phyloP scores from a whole-genome alignment of 1,140 invertebrate genomes.

The roundworm (Caenorhabditis elegans) region WBcel235 BX284603.4:3635501-3636000 shows the following conservation, averaged over 20 bases:
- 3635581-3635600: too few species aligned
- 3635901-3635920: not conserved
- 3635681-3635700: too few species aligned
- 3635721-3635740: too few species aligned
- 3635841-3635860: not conserved
- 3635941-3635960: not conserved
- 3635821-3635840: constrained; percentile 27
- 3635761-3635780: not conserved
- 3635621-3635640: constrained; percentile 6
- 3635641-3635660: too few species aligned
- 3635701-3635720: not conserved
- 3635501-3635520: too few species aligned
- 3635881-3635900: not conserved
- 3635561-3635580: too few species aligned
- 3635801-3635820: not conserved
- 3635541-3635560: too few species aligned
- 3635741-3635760: not conserved
- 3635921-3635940: constrained; percentile 21
- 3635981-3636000: constrained; percentile 25
- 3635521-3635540: too few species aligned
- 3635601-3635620: too few species aligned
- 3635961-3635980: not conserved
- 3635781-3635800: not conserved
- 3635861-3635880: not conserved
- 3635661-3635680: too few species aligned